Conservation (phyloP, 2,888 invertebrate genomes). For the Luperina nickerlii region DNA sequence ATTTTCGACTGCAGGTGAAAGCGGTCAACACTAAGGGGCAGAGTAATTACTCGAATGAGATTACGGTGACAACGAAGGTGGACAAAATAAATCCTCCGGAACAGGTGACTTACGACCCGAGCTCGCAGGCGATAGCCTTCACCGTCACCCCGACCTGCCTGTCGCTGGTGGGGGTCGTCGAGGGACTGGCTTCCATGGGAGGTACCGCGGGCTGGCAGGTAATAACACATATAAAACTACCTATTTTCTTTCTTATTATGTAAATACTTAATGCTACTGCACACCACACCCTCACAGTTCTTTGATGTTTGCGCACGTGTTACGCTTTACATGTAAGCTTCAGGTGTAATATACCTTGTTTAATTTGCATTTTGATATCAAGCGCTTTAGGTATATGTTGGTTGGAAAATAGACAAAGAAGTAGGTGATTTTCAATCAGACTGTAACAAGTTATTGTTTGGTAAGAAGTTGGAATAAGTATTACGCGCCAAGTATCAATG, state of each 20-base stretch:
- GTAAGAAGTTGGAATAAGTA: neutral
- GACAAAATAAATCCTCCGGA: conserved; percentile 95
- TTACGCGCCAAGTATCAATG: neutral
- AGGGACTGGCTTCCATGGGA: conserved; percentile 90
- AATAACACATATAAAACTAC: conserved; percentile 39
- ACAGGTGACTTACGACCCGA: conserved; percentile 95
- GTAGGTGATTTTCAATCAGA: neutral
- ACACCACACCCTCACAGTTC: conserved; percentile 38
- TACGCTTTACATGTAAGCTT: conserved; percentile 45
- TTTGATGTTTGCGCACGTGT: conserved; percentile 40
- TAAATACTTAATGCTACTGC: conserved; percentile 18
- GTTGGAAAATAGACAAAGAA: neutral
- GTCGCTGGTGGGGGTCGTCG: conserved; percentile 94
- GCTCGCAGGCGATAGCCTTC: conserved; percentile 93
- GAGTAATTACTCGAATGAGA: conserved; percentile 96
- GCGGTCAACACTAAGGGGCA: conserved; percentile 96
- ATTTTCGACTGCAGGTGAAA: conserved; percentile 91
- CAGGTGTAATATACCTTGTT: conserved; percentile 23
- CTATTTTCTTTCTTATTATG: neutral
- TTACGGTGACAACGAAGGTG: conserved; percentile 95
- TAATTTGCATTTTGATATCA: conserved; percentile 39
- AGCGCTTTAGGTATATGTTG: neutral
- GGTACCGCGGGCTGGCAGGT: conserved; percentile 84
- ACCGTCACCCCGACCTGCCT: conserved; percentile 95
- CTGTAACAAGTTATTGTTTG: neutral